Conservation (phyloP, 1,140 invertebrate species). For the Lordiphosa clarofinis region DNA sequence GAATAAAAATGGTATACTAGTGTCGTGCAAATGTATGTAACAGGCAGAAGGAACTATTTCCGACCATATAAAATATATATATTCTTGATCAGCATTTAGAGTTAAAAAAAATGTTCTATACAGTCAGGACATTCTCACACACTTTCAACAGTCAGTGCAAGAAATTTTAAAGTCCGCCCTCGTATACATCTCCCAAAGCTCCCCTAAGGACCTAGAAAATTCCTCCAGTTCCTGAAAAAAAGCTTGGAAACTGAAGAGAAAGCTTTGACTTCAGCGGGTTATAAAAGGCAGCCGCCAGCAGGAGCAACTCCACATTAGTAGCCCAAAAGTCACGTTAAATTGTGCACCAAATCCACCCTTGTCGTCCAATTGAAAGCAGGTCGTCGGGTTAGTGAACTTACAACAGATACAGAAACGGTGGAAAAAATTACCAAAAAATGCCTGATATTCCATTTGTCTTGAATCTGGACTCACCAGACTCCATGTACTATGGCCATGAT, state of each 20-base stretch:
- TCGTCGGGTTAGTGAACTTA: conserved; percentile 62
- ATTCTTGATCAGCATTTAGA: no score
- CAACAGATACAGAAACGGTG: conserved; percentile 55
- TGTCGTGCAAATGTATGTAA: no score
- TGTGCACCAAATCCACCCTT: conserved; percentile 14
- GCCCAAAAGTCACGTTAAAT: conserved; percentile 39
- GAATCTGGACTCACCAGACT: conserved; percentile 63
- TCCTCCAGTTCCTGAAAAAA: conserved; percentile 40
- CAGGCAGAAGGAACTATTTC: no score
- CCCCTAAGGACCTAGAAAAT: conserved; percentile 38
- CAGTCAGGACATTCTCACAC: no score
- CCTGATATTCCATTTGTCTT: conserved; percentile 69
- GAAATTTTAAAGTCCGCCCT: no score
- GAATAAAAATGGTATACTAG: no score
- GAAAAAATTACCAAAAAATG: conserved; percentile 45
- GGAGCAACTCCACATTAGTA: conserved; percentile 55
- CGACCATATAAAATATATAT: no score
- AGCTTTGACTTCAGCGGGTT: conserved; percentile 34
- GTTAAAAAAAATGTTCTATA: no score
- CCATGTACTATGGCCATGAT: conserved; percentile 70
- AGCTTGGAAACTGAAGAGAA: conserved; percentile 19
- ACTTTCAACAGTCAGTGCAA: no score
- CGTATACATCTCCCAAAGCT: conserved; percentile 16
- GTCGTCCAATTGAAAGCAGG: conserved; percentile 34
- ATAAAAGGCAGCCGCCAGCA: conserved; percentile 40